Evolutionary conservation across 2,797 vertebrate species (phyloP).

Genomic region (Urosaurus nigricauda): DNA sequence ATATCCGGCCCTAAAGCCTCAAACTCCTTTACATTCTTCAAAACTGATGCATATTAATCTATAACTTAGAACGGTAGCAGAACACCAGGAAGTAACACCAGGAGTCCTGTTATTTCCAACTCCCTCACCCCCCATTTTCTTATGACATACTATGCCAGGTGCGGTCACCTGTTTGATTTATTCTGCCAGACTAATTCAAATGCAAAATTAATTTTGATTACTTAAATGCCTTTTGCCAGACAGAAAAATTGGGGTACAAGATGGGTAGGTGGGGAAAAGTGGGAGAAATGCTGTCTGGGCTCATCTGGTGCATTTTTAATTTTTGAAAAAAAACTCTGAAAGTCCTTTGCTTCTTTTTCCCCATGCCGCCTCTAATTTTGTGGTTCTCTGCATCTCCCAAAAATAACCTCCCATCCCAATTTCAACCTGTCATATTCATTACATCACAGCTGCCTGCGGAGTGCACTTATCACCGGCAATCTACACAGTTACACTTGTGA

Average conservation of each 20-base stretch:
- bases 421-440: slow-evolving; percentile 73
- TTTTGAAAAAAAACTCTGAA: slow-evolving; percentile 3
- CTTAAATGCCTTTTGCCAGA: slow-evolving; percentile 69
- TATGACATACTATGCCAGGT: slow-evolving; percentile 66
- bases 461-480: slow-evolving; percentile 56
- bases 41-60: too few species aligned
- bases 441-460: slow-evolving; percentile 67
- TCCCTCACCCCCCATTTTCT: slow-evolving; percentile 41
- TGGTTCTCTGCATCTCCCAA: slow-evolving; percentile 62
- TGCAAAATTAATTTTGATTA: slow-evolving; percentile 79
- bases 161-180: slow-evolving; percentile 77
- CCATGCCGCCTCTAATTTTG: slow-evolving; percentile 65
- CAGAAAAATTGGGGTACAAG: slow-evolving; percentile 43
- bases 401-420: slow-evolving; percentile 65
- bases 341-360: slow-evolving; percentile 49
- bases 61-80: too few species aligned
- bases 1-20: too few species aligned
- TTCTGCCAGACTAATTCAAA: slow-evolving; percentile 69
- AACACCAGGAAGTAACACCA: too few species aligned
- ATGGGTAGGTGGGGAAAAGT: not conserved
- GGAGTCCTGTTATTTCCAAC: slow-evolving; percentile 42
- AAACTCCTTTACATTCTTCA: too few species aligned
- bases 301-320: slow-evolving; percentile 53
- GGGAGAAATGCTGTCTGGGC: slow-evolving; percentile 44
- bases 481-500: slow-evolving; percentile 69